Base-by-base conservation (phyloP, 30 jellyfish, hydroid and myxozoan genomes). In the Clytia hemisphaerica region DNA sequence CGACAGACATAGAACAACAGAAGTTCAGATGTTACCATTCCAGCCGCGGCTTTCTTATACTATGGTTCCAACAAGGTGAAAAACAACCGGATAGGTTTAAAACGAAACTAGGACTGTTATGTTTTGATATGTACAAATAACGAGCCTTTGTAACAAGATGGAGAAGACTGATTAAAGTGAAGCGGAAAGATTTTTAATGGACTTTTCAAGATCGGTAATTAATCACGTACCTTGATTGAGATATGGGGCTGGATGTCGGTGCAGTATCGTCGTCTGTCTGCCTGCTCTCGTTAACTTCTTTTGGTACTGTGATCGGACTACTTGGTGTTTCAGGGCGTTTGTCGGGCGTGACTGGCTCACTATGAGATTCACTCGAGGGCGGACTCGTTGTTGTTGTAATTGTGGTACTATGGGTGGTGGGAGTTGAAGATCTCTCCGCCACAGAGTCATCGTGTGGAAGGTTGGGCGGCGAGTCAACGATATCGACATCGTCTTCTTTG, bases 161-260 rank as follows among this genome's bases (percentile, higher is more conserved):
- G n/a, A n/a, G n/a, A n/a, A n/a, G n/a, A n/a, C n/a, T n/a, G n/a
- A n/a, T n/a, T n/a, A n/a, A n/a, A n/a, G n/a, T n/a, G n/a, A n/a
- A n/a, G n/a, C n/a, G n/a, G n/a, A n/a, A n/a, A n/a, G n/a, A n/a
- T n/a, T n/a, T n/a, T n/a, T n/a, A n/a, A n/a, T n/a, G n/a, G n/a
- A n/a, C n/a, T n/a, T n/a, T n/a, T n/a, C n/a, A n/a, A n/a, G n/a
- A n/a, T n/a, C n/a, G 2, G 33, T 3, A 29, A 58, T 18, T 34
- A 58, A 29, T 22, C 30, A 6, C 59, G 48, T 53, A 69, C 81
- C 81, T 69, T 24, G 60, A 45, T 69, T 69, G 81, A 19, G 81
- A 69, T 26, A 71, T 69, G 9, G 36, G 76, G 28, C 76, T 69
- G 4, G 72, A 18, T 3, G 58, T 69, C 25, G 19, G 19, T 22